phyloP scores from a whole-genome alignment of 2,888 invertebrate species.

The Cephus nigrinus region DNA sequence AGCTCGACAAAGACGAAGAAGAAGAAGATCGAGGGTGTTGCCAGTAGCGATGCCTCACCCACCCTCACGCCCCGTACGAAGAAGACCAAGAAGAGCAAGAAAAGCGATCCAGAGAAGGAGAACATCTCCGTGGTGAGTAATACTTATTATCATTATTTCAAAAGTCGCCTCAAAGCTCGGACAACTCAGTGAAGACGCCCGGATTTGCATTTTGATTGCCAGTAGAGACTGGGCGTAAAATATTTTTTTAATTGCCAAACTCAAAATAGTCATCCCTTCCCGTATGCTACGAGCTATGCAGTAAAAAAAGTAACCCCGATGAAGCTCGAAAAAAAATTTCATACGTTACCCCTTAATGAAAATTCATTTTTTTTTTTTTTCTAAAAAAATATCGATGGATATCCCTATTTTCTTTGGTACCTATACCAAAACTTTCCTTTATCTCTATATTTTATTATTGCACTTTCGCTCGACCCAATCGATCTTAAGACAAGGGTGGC shows the following conservation, averaged over 20 bases:
- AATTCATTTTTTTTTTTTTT: not conserved
- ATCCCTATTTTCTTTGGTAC: not conserved
- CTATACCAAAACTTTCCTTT: not conserved
- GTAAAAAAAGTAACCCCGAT: not conserved
- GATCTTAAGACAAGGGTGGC: not conserved
- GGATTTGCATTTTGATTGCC: not conserved
- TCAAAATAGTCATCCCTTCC: not conserved
- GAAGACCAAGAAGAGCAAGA: slow-evolving; percentile 74
- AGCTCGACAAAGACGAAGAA: slow-evolving; percentile 61
- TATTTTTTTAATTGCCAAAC: not conserved
- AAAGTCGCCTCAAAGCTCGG: not conserved
- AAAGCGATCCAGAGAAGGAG: slow-evolving; percentile 73
- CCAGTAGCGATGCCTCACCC: slow-evolving; percentile 61
- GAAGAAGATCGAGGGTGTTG: slow-evolving; percentile 61
- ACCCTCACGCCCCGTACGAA: slow-evolving; percentile 67
- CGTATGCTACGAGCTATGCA: not conserved
- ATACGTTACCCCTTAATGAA: not conserved
- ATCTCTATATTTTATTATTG: not conserved
- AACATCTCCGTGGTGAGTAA: slow-evolving; percentile 76
- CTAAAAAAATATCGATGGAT: not conserved
- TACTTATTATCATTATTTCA: not conserved
- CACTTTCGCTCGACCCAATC: not conserved
- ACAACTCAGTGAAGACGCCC: not conserved
- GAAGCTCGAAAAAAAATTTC: not conserved
- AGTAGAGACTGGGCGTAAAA: not conserved